These are phyloP conservation scores for Scylla paramamosain DNA, from an alignment of 1,140 invertebrate genomes.

Conservation along the genomic window DNA sequence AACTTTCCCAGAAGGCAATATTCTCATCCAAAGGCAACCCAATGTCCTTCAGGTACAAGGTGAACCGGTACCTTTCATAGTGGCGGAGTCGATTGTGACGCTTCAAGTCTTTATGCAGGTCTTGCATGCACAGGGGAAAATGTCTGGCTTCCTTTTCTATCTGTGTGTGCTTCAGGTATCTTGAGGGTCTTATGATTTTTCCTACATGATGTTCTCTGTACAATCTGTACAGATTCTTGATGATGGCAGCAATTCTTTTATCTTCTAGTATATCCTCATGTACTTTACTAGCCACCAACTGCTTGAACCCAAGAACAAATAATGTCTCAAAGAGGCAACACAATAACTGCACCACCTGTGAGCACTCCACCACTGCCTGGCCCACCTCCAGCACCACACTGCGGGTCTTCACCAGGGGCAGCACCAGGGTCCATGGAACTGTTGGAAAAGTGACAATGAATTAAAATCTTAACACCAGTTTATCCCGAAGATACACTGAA, in stretches of 20 bases:
- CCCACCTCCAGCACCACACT: slow-evolving; percentile 15
- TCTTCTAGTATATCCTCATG: not conserved
- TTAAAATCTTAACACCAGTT: too few species aligned
- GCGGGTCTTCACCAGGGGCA: slow-evolving; percentile 47
- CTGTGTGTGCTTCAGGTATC: slow-evolving; percentile 18
- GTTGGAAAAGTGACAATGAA: not conserved
- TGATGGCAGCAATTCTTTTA: slow-evolving; percentile 14
- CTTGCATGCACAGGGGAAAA: slow-evolving; percentile 74
- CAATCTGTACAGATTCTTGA: slow-evolving; percentile 26
- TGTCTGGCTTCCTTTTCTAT: slow-evolving; percentile 33
- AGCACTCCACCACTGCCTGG: slow-evolving; percentile 47
- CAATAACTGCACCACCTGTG: slow-evolving; percentile 33
- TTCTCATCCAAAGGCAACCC: slow-evolving; percentile 85
- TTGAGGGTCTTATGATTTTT: not conserved
- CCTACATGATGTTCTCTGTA: slow-evolving; percentile 32
- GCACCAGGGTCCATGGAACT: slow-evolving; percentile 60
- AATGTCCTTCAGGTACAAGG: slow-evolving; percentile 87
- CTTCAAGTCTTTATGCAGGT: slow-evolving; percentile 55
- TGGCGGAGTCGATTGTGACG: slow-evolving; percentile 86
- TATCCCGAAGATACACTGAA: too few species aligned
- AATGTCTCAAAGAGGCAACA: slow-evolving; percentile 31
- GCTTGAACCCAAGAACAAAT: slow-evolving; percentile 14
- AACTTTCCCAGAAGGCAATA: slow-evolving; percentile 85
- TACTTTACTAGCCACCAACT: not conserved
- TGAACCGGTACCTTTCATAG: slow-evolving; percentile 86